phyloP scores from a whole-genome alignment of 2,888 invertebrate genomes.

The Tribolium freemani region DNA sequence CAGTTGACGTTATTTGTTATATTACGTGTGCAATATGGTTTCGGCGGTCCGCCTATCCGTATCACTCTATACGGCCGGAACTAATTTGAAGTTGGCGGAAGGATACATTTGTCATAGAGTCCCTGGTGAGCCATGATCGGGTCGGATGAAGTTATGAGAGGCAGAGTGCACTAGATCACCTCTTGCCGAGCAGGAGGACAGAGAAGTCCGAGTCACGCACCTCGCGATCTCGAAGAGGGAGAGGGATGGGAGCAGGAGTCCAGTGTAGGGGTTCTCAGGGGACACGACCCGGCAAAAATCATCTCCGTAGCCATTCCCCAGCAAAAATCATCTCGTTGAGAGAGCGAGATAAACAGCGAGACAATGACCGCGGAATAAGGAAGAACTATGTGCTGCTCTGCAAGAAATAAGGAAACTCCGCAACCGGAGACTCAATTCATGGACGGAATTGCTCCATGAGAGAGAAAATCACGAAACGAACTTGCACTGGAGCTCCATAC shows the following conservation, averaged over 20 bases:
- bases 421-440: conserved; percentile 56
- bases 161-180: conserved; percentile 69
- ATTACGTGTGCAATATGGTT: conserved; percentile 65
- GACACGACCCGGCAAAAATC: conserved; percentile 57
- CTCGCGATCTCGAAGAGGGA: conserved; percentile 44
- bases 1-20: conserved; percentile 65
- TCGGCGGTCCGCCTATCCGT: conserved; percentile 47
- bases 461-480: conserved; percentile 60
- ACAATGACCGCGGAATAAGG: conserved; percentile 50
- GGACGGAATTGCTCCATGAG: conserved; percentile 59
- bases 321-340: conserved; percentile 61
- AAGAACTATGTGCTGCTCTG: conserved; percentile 42
- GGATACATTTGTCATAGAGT: conserved; percentile 70
- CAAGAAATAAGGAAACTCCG: conserved; percentile 50
- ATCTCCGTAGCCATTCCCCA: conserved; percentile 59
- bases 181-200: conserved; percentile 55
- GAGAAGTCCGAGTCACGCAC: conserved; percentile 59
- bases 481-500: conserved; percentile 53
- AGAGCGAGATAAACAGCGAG: conserved; percentile 47
- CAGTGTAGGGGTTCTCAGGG: conserved; percentile 42
- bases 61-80: conserved; percentile 65
- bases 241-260: conserved; percentile 52
- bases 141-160: conserved; percentile 70
- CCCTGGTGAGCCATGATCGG: conserved; percentile 69
- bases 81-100: conserved; percentile 71